Conservation (phyloP, 1,140 invertebrate species). For the Atta texana region DNA sequence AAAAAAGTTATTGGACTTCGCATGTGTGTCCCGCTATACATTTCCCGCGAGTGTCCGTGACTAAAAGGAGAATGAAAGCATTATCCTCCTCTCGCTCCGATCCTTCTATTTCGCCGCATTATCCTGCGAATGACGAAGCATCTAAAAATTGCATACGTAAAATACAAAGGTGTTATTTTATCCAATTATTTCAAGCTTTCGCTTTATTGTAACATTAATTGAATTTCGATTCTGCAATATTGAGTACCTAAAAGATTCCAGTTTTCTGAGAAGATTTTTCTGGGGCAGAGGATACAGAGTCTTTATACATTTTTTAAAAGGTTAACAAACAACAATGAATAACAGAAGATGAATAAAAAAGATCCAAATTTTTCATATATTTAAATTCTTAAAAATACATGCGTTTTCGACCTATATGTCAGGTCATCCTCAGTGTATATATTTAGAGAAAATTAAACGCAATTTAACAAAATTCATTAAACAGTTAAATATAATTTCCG, state of each 20-base stretch:
- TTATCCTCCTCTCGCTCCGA: not conserved
- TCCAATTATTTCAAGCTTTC: not conserved
- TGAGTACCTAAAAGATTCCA: not conserved
- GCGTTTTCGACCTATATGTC: too few relatives aligned
- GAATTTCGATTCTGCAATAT: not conserved
- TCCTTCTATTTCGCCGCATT: not conserved
- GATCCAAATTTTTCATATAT: too few relatives aligned
- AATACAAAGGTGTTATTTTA: slow-evolving; percentile 23
- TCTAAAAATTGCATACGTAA: not conserved
- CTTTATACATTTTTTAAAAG: slow-evolving; percentile 14
- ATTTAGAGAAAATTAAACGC: too few relatives aligned
- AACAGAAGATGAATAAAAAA: too few relatives aligned
- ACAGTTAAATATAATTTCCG: too few relatives aligned
- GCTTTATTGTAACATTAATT: not conserved
- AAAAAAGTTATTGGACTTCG: slow-evolving; percentile 49
- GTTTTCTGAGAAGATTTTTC: not conserved
- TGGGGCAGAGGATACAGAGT: not conserved
- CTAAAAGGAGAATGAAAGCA: slow-evolving; percentile 32
- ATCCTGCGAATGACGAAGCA: not conserved
- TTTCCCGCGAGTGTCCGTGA: slow-evolving; percentile 24
- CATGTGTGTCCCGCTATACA: not conserved
- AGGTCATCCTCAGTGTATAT: too few relatives aligned
- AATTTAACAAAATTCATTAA: too few relatives aligned
- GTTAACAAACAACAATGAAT: not conserved
- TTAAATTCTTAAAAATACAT: too few relatives aligned